Conservation (phyloP, 1,140 invertebrate genomes). For the Sinonovacula constricta region DNA sequence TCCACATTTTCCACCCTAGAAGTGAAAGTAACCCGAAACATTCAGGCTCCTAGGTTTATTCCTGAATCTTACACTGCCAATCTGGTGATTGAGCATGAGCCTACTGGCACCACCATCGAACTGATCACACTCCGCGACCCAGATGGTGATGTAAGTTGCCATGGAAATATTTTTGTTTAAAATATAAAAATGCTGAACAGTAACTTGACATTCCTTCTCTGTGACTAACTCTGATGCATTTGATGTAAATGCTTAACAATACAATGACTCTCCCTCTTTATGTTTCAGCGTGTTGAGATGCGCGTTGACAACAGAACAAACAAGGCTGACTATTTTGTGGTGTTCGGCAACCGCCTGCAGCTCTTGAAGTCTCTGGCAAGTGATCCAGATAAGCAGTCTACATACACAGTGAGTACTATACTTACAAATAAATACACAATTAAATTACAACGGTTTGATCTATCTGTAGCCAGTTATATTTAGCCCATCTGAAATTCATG, state of each 20-base stretch:
- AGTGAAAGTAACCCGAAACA: constrained; percentile 28
- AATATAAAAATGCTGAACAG: too few species aligned
- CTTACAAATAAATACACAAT: too few species aligned
- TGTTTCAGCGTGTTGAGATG: constrained; percentile 28
- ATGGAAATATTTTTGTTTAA: not conserved
- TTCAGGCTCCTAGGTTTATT: constrained; percentile 18
- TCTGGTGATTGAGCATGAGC: constrained; percentile 3
- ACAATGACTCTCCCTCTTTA: too few species aligned
- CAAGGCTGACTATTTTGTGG: constrained; percentile 20
- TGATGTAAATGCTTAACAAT: too few species aligned
- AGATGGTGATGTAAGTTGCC: constrained; percentile 33
- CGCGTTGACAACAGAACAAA: not conserved
- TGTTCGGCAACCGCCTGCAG: constrained; percentile 13
- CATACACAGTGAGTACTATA: constrained; percentile 20
- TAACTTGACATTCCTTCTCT: too few species aligned
- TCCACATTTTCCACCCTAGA: not conserved
- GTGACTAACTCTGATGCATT: too few species aligned
- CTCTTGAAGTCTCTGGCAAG: constrained; percentile 20
- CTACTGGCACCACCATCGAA: constrained; percentile 10
- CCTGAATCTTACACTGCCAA: not conserved
- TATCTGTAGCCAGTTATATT: too few species aligned
- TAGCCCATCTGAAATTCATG: too few species aligned
- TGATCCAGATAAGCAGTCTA: not conserved
- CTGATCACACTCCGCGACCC: constrained; percentile 27
- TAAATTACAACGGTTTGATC: too few species aligned